Conservation (phyloP, 1,140 invertebrate species). For the Paraescarpia echinospica region DNA sequence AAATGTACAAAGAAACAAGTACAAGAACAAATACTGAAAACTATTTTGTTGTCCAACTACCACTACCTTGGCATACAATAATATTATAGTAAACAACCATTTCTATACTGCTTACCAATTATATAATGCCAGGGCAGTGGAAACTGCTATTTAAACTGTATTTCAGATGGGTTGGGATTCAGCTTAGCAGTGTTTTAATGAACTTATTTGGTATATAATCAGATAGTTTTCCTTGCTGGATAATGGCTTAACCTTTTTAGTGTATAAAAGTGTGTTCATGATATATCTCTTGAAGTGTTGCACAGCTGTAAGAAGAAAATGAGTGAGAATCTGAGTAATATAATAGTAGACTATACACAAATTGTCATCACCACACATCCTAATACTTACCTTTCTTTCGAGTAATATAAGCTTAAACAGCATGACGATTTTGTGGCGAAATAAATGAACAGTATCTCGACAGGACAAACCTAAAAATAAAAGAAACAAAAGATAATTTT, state of each 20-base stretch:
- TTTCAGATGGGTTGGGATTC: no score
- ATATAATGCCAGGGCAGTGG: background rate
- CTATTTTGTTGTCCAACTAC: no score
- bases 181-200: background rate
- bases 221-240: no score
- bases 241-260: background rate
- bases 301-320: background rate
- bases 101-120: background rate
- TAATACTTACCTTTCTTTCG: conserved; percentile 73
- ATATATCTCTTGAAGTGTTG: background rate
- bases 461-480: conserved; percentile 74
- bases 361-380: background rate
- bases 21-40: no score
- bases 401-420: conserved; percentile 92
- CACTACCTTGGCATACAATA: no score
- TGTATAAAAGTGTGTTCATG: background rate
- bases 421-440: conserved; percentile 88
- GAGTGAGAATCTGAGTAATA: background rate
- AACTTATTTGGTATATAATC: background rate
- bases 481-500: background rate
- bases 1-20: no score
- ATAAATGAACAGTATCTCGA: conserved; percentile 78
- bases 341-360: background rate
- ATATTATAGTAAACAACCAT: no score
- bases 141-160: background rate